A percentile compares a stretch with the other conserved stretches of the same genome.
These are phyloP conservation scores for Sinodicranocentrus sp. DNA, from an alignment of 2,888 invertebrate genomes.

Conservation along the genomic window DNA sequence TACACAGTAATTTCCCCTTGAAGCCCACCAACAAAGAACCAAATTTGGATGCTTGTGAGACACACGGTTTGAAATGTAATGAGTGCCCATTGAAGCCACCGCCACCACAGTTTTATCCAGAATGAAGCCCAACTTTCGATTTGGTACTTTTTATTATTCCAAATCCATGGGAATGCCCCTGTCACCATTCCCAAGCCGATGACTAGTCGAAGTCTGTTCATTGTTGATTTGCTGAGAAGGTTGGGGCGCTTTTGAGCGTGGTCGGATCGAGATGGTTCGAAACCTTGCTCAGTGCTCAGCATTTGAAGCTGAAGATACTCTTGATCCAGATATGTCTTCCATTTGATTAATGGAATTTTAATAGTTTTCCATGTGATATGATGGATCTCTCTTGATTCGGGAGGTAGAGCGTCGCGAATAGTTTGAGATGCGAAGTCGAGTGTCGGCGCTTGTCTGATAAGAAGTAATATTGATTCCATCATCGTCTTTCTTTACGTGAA, in stretches of 20 bases:
- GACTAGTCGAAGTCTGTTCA: slow-evolving; percentile 26
- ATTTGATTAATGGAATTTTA: slow-evolving; percentile 8
- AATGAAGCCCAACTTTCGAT: slow-evolving; percentile 33
- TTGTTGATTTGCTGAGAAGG: background rate
- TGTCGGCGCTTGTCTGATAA: background rate
- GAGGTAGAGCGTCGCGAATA: slow-evolving; percentile 34
- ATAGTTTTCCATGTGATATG: background rate
- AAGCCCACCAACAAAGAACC: too few species aligned
- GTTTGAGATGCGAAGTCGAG: slow-evolving; percentile 24
- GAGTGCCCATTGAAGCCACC: too few species aligned
- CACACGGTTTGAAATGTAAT: too few species aligned
- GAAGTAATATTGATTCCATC: background rate
- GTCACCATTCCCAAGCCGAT: slow-evolving; percentile 37
- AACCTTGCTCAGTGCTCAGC: too few species aligned
- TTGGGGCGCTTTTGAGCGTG: background rate
- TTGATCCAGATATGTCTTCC: slow-evolving; percentile 40
- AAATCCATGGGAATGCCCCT: slow-evolving; percentile 44
- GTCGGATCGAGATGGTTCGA: too few species aligned
- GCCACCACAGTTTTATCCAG: background rate
- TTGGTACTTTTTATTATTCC: slow-evolving; percentile 40
- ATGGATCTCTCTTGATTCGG: background rate
- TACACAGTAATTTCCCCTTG: too few species aligned
- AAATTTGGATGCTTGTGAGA: too few species aligned
- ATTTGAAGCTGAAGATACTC: too few species aligned
- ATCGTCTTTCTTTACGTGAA: background rate